Base-by-base conservation (phyloP, 2,113 vertebrate genomes). In the Apeltes quadracus region DNA sequence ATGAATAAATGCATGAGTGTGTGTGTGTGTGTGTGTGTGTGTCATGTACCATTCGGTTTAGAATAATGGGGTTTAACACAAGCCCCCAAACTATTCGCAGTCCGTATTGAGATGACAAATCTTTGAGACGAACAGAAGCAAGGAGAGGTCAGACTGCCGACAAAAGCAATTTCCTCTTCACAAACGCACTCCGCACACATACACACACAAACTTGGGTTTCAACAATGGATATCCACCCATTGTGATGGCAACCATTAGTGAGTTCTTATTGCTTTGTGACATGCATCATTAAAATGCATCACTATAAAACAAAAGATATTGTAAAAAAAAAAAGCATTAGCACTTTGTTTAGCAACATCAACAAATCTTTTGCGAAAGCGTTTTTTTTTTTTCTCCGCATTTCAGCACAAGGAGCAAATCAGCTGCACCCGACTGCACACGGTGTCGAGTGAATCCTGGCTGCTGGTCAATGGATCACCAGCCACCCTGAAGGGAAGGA, bases 151-250 rank as follows among this genome's bases (percentile, higher is more conserved):
- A 86, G 72, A 54, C 57, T 62, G 48, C 65, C 41, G 71, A 82
- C 80, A 82, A 87, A 67, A 88, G 82, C 84, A 85, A 87, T 84
- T 85, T 84, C 61, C 63, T 48, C n/a, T 65, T 55, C 44, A 54
- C 38, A 81, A 32, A 62, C 12, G 27, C 66, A 63, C 44, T 22
- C 29, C 18, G 48, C 73, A 58, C 38, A 58, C 20, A 72, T 34
- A 71, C 34, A 32, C n/a, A 67, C 46, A 51, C n/a, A 57, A 41
- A 44, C 29, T 12, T 16, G 7, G 20, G n/a, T 56, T 71, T 14
- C 16, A 50, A 39, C 27, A 44, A 25, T 1, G 11, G 50, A 69
- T 68, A 72, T 61, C 41, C 65, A 59, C 10, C 44, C 22, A 23
- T 39, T 48, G 48, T 51, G 39, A 82, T 41, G 12, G 46, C 57